Evolutionary conservation across 2,113 vertebrate genomes (phyloP).

Genomic region (Anser cygnoides): DNA sequence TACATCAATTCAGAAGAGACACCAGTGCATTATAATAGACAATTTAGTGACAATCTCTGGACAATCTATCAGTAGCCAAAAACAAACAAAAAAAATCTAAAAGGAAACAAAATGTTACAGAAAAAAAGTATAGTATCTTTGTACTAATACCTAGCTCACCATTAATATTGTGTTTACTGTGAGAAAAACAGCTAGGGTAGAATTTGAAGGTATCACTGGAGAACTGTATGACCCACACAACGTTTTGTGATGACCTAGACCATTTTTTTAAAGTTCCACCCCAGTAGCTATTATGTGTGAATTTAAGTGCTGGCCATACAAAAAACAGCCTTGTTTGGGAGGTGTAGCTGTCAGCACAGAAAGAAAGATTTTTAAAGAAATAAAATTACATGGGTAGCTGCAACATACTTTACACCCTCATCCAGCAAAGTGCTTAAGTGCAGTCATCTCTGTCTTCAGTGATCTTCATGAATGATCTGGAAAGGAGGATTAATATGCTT

Average conservation of each 20-base stretch:
- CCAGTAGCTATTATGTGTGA: background rate
- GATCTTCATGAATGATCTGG: background rate
- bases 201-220: background rate
- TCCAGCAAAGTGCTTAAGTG: background rate
- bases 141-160: background rate
- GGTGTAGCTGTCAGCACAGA: background rate
- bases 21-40: background rate
- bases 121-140: background rate
- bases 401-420: fast-evolving
- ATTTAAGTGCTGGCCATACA: background rate
- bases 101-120: background rate
- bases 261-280: background rate
- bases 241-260: background rate
- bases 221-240: background rate
- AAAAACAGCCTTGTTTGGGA: background rate
- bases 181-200: background rate
- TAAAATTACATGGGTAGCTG: background rate
- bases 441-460: background rate
- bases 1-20: background rate
- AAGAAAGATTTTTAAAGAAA: background rate
- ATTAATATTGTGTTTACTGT: background rate
- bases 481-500: background rate
- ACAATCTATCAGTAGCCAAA: background rate
- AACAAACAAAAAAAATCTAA: background rate
- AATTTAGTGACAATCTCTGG: background rate